phyloP scores from a whole-genome alignment of 2,797 vertebrate genomes.

The Urocyon cinereoargenteus region DNA sequence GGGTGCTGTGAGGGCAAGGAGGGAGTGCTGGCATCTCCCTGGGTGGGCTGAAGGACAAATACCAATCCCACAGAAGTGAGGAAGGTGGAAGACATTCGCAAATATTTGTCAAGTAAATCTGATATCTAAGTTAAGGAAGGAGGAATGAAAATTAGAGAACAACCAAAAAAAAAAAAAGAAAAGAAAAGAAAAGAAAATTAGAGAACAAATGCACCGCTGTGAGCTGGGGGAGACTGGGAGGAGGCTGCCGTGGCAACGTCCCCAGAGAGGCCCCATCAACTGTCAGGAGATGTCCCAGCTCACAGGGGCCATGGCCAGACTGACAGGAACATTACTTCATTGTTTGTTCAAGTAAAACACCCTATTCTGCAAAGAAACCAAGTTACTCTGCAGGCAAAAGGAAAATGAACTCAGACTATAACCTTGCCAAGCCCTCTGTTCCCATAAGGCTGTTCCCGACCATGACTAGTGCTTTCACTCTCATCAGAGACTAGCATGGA shows the following conservation, averaged over 20 bases:
- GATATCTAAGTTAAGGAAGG: background rate
- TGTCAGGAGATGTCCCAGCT: background rate
- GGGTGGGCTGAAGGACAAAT: background rate
- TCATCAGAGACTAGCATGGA: background rate
- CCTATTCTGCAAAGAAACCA: background rate
- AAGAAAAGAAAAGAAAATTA: background rate
- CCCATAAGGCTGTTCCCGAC: background rate
- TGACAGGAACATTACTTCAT: background rate
- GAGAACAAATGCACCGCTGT: background rate
- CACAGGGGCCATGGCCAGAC: background rate
- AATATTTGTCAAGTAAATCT: background rate
- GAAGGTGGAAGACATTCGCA: background rate
- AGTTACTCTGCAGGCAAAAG: background rate
- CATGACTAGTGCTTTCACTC: background rate
- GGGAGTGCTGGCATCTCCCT: background rate
- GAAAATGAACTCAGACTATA: background rate
- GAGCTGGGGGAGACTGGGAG: background rate
- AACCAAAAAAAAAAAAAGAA: background rate
- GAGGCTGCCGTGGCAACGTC: fast-evolving
- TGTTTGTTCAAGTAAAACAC: constrained; percentile 18
- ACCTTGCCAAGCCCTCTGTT: background rate
- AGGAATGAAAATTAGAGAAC: background rate
- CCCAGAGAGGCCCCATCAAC: no score
- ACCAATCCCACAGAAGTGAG: background rate
- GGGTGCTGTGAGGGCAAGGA: background rate